Base-by-base conservation (phyloP, 2,888 invertebrate genomes). In the Calameuta pallipes region DNA sequence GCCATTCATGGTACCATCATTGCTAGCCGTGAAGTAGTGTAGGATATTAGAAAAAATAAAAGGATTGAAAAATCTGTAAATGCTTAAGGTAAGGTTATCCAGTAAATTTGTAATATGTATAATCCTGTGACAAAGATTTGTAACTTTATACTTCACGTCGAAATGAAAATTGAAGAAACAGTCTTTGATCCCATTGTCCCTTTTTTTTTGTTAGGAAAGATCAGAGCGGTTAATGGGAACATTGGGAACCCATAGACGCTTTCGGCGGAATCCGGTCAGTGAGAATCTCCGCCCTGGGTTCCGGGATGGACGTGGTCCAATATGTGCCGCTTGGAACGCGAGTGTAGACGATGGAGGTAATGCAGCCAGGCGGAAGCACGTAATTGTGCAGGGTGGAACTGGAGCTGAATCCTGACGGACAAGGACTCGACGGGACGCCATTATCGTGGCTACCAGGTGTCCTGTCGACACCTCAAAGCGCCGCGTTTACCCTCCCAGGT, bases 381-480 rank as follows among this genome's bases (percentile, higher is more conserved):
- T 88, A 88, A 88, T 88, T 87, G 86, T 85, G 76, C 80, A 78
- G 73, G 69, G 79, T 73, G 79, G 75, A 77, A 76, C 77, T 78
- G 77, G 79, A 83, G 85, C 83, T 82, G 80, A 82, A 83, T 84
- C 82, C 74, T 79, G 78, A 82, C 79, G 82, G 76, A 81, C 82
- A 77, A 84, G 80, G 78, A 77, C 83, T 30, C 84, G 75, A 80
- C 83, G 82, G 87, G 85, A 80, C 78, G 76, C 83, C 79, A 82
- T 86, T 85, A 88, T 89, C 83, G 86, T 83, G 74, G 82, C 78
- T 81, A 71, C 88, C 89, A 89, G 89, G 89, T 89, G 89, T 88
- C 87, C 87, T 86, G 88, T 87, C 89, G 89, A 84, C 89, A 87
- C 89, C 87, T 89, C 86, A 86, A 86, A 87, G 84, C 79, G 80